A percentile compares a stretch with the other conserved stretches of the same genome.
These are phyloP conservation scores for Ornithoptera alexandrae DNA, from an alignment of 2,888 invertebrate genomes.

Conservation along the genomic window DNA sequence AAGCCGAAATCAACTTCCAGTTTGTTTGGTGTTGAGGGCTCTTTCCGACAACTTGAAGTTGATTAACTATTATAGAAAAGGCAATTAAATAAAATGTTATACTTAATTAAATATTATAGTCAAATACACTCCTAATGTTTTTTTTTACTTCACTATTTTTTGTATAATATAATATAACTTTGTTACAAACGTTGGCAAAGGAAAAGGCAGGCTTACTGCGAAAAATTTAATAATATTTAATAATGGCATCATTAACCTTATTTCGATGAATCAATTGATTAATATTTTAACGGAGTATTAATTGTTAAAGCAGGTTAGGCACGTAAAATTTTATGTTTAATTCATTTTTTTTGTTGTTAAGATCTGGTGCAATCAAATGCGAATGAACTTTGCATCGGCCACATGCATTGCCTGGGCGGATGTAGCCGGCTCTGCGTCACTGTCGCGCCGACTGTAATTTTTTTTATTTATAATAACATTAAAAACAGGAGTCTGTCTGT, in stretches of 20 bases:
- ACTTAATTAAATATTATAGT: too few relatives aligned
- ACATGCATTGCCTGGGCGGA: constrained; percentile 21
- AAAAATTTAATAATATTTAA: too few relatives aligned
- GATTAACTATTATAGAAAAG: constrained; percentile 50
- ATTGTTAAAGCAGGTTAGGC: neutral
- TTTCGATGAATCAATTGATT: neutral
- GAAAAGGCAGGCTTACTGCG: too few relatives aligned
- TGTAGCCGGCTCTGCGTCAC: constrained; percentile 11
- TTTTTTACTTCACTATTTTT: too few relatives aligned
- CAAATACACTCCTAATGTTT: too few relatives aligned
- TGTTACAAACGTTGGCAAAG: too few relatives aligned
- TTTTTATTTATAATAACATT: neutral
- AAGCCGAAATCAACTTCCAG: constrained; percentile 55
- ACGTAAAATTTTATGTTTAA: constrained; percentile 1
- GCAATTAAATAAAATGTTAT: neutral
- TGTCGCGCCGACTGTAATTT: constrained; percentile 1
- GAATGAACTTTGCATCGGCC: constrained; percentile 27
- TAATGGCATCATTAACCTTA: too few relatives aligned
- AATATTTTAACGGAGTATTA: neutral
- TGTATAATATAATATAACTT: too few relatives aligned
- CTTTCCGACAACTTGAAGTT: constrained; percentile 73
- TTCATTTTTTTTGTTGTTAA: constrained; percentile 12
- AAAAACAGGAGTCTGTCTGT: too few relatives aligned
- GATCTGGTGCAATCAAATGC: constrained; percentile 28
- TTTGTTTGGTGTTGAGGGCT: constrained; percentile 76